Percentiles rank a stretch among this genome's conserved stretches.
phyloP scores from a whole-genome alignment of 2,888 invertebrate genomes.

The Trichopoda pennipes region DNA sequence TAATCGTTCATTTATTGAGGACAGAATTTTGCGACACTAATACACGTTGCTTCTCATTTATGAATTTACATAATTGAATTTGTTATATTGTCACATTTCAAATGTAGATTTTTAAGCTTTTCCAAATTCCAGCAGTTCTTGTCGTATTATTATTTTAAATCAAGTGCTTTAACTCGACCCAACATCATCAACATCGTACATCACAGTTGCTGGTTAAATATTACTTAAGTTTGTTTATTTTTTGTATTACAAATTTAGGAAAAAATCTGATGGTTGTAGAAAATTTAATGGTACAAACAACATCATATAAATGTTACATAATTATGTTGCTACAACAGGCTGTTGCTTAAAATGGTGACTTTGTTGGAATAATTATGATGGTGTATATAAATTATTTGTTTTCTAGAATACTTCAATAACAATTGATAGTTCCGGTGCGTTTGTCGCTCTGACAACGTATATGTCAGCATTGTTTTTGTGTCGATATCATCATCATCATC shows the following conservation, averaged over 20 bases:
- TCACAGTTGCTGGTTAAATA: constrained; percentile 52
- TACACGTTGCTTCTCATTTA: constrained; percentile 68
- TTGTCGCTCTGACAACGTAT: constrained; percentile 37
- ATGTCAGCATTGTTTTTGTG: background rate
- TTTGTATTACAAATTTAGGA: background rate
- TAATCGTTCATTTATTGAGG: constrained; percentile 34
- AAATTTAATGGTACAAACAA: constrained; percentile 37
- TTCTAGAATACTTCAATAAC: constrained; percentile 72
- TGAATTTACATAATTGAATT: constrained; percentile 80
- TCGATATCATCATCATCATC: constrained; percentile 30
- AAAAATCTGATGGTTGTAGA: constrained; percentile 38
- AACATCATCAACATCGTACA: constrained; percentile 4
- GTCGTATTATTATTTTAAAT: constrained; percentile 57
- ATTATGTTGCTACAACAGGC: constrained; percentile 18
- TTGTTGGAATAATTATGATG: constrained; percentile 36
- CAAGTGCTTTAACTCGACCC: constrained; percentile 45
- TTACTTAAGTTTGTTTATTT: constrained; percentile 46
- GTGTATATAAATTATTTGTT: constrained; percentile 47
- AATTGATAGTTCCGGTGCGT: constrained; percentile 79
- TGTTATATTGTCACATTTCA: constrained; percentile 80
- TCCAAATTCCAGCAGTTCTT: constrained; percentile 42
- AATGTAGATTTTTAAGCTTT: constrained; percentile 67
- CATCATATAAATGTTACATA: constrained; percentile 27
- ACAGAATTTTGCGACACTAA: constrained; percentile 25
- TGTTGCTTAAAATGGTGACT: constrained; percentile 27